phyloP scores from a whole-genome alignment of 2,113 vertebrate genomes.

The Pogona vitticeps region DNA sequence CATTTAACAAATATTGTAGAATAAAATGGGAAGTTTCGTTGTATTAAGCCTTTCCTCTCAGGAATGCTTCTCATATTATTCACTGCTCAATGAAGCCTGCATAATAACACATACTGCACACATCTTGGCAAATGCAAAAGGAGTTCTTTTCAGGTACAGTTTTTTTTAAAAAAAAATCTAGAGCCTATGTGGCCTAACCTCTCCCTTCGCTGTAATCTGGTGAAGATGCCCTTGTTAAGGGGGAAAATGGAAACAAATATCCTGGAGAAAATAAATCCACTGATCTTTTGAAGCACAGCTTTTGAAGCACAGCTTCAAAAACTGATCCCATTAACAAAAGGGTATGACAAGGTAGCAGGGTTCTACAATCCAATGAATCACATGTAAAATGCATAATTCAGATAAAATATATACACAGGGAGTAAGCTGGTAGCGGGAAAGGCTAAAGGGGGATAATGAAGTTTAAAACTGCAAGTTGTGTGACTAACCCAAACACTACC shows the following conservation, averaged over 20 bases:
- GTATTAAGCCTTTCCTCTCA: slow-evolving; percentile 10
- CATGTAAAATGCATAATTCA: neutral
- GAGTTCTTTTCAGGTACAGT: neutral
- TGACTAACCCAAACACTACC: neutral
- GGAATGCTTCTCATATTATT: slow-evolving; percentile 20
- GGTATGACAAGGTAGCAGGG: neutral
- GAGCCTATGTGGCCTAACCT: neutral
- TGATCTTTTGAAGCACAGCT: neutral
- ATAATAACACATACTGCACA: neutral
- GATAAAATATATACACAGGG: neutral
- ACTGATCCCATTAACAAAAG: neutral
- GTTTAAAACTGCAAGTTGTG: neutral
- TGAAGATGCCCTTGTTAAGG: neutral
- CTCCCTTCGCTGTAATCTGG: neutral
- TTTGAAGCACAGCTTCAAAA: slow-evolving; percentile 1
- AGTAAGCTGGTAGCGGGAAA: neutral
- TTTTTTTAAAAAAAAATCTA: neutral
- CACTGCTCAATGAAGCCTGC: neutral
- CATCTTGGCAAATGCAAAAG: neutral
- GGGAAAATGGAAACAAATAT: neutral
- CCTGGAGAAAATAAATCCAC: neutral
- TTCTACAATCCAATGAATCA: neutral
- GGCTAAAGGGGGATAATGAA: neutral
- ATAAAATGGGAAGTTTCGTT: neutral
- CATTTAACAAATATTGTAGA: slow-evolving; percentile 7